phyloP scores from a whole-genome alignment of 2,888 invertebrate genomes.

The Euplexia lucipara region DNA sequence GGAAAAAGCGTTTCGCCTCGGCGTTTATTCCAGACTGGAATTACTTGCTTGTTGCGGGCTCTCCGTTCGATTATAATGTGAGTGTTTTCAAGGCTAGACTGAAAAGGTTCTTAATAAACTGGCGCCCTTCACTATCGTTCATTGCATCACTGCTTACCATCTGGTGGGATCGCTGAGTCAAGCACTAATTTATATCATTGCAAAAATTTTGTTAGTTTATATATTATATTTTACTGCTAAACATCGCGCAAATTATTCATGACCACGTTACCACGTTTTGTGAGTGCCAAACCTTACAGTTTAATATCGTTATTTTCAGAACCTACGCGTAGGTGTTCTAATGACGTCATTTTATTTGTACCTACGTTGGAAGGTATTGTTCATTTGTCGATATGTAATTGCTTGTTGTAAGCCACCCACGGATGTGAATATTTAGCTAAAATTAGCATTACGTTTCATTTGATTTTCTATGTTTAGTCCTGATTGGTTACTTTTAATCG shows the following conservation, averaged over 20 bases:
- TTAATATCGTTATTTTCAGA: constrained; percentile 10
- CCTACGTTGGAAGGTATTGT: constrained; percentile 8
- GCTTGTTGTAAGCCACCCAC: constrained; percentile 3
- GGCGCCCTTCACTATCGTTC: no score
- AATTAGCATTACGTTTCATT: neutral
- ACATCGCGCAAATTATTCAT: neutral
- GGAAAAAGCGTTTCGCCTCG: no score
- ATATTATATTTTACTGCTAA: constrained; percentile 2
- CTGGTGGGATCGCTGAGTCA: no score
- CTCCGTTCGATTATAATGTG: no score
- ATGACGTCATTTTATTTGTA: constrained; percentile 14
- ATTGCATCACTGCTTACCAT: no score
- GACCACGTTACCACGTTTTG: neutral
- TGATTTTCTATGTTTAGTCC: neutral
- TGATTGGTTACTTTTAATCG: neutral
- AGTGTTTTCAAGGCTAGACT: no score
- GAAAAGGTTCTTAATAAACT: no score
- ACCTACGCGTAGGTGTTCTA: neutral
- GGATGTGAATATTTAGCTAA: neutral
- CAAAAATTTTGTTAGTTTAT: no score
- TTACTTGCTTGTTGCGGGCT: no score
- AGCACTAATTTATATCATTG: no score
- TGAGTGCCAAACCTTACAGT: neutral
- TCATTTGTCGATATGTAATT: neutral
- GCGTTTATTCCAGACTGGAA: no score